Evolutionary conservation across 2,797 vertebrate species (phyloP).

Genomic region (Myotis pilosus): DNA sequence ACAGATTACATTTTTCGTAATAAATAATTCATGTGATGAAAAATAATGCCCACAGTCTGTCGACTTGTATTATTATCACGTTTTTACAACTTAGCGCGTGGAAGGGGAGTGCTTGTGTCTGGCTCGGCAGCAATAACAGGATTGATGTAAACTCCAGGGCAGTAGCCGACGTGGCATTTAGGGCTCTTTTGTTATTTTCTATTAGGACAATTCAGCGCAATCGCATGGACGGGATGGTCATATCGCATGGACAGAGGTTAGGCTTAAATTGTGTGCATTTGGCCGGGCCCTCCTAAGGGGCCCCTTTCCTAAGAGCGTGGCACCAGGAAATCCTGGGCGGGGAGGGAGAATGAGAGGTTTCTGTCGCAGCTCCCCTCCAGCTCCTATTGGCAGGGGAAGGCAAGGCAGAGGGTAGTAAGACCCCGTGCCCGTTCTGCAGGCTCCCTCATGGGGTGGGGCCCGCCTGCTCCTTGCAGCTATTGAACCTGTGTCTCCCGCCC

Average conservation of each 20-base stretch:
- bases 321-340: neutral
- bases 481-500: neutral
- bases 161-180: neutral
- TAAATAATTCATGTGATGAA: conserved; percentile 90
- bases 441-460: conserved; percentile 40
- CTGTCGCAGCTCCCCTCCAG: neutral
- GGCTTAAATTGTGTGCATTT: neutral
- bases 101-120: conserved; percentile 51
- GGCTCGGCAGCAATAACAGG: conserved; percentile 2
- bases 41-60: conserved; percentile 81
- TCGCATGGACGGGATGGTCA: neutral
- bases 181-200: neutral
- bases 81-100: conserved; percentile 58
- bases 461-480: neutral
- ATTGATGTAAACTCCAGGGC: neutral
- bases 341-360: neutral
- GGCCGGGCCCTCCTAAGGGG: neutral
- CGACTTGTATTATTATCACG: conserved; percentile 77
- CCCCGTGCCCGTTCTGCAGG: neutral
- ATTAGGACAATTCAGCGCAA: neutral
- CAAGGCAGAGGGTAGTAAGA: neutral
- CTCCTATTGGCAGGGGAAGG: neutral
- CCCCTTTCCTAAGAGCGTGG: neutral
- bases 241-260: neutral
- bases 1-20: conserved; percentile 81